A percentile compares a stretch with the other conserved stretches of the same genome.
Conservation (phyloP, 92 coral and sea anemone species). For the Metridium senile region DNA sequence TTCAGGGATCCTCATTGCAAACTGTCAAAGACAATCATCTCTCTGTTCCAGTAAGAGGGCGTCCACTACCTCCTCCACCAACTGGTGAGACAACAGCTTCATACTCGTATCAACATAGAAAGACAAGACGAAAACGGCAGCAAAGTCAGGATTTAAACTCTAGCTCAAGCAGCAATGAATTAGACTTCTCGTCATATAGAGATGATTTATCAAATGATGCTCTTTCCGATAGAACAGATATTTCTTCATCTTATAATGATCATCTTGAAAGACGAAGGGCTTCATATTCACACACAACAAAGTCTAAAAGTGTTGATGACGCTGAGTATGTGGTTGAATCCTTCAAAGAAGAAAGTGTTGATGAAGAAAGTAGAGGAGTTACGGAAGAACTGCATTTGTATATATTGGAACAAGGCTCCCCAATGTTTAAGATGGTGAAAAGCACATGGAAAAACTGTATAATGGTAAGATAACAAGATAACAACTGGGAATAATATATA, state of each 20-base stretch:
- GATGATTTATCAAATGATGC: background rate
- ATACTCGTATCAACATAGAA: constrained; percentile 25
- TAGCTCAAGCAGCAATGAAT: constrained; percentile 84
- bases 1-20: constrained; percentile 6
- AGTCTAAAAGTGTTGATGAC: constrained; percentile 17
- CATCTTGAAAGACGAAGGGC: background rate
- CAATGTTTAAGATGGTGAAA: constrained; percentile 84
- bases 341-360: background rate
- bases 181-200: constrained; percentile 47
- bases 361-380: constrained; percentile 8
- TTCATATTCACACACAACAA: background rate
- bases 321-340: background rate
- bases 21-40: constrained; percentile 12
- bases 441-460: constrained; percentile 97
- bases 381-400: constrained; percentile 67
- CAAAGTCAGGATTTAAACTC: constrained; percentile 57
- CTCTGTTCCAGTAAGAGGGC: constrained; percentile 23
- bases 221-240: background rate
- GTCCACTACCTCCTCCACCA: constrained; percentile 81
- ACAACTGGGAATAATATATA: background rate
- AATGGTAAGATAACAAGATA: constrained; percentile 62
- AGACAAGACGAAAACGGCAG: constrained; percentile 28
- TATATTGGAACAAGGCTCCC: constrained; percentile 73
- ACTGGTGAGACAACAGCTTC: constrained; percentile 15
- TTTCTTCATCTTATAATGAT: constrained; percentile 16